Evolutionary conservation across 2,113 vertebrate genomes (phyloP).

Genomic region (Pelmatolapia mariae): DNA sequence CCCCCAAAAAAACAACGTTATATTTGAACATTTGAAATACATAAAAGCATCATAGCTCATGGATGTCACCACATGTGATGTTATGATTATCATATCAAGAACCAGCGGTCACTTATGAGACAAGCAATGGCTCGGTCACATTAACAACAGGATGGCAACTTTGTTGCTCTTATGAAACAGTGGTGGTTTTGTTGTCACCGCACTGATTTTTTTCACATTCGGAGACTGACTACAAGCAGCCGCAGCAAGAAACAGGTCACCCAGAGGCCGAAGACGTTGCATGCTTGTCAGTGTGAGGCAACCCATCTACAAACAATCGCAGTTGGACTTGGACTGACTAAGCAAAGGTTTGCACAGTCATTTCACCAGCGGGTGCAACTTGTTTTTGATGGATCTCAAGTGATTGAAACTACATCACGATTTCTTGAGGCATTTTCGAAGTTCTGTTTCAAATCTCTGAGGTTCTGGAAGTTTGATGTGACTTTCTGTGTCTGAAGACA

Average conservation of each 20-base stretch:
- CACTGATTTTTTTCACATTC: background rate
- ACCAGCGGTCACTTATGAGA: background rate
- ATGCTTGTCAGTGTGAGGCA: background rate
- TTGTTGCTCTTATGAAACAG: background rate
- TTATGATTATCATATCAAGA: background rate
- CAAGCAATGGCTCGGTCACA: background rate
- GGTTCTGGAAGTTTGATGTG: background rate
- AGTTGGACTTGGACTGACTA: background rate
- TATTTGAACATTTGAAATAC: background rate
- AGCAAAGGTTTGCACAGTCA: background rate
- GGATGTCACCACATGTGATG: background rate
- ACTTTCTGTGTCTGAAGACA: background rate
- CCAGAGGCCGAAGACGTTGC: background rate
- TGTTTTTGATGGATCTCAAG: background rate
- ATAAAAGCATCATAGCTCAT: background rate
- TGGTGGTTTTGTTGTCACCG: background rate
- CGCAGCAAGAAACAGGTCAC: background rate
- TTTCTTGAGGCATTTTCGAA: background rate
- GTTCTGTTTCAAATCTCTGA: background rate
- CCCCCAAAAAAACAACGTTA: background rate
- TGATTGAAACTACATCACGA: background rate
- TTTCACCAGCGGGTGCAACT: accelerated
- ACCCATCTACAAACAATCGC: background rate
- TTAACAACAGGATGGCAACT: background rate
- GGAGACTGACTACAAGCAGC: background rate